Base-by-base conservation (phyloP, 37 sponge, comb jelly and placozoan genomes). In the Aplysina aerophoba region DNA sequence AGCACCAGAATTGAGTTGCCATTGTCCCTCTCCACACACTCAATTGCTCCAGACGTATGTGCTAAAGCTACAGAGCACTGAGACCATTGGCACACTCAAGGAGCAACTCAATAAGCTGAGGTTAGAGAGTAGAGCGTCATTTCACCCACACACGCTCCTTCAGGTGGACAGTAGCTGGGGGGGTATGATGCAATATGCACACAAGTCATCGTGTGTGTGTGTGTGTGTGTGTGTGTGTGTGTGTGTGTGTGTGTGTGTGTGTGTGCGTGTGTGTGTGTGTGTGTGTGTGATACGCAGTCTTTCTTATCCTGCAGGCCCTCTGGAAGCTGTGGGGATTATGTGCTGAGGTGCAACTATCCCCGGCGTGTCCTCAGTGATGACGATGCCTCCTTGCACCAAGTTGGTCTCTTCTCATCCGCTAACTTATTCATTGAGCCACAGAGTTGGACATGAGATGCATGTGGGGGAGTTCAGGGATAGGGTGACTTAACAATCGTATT, bases 61-160 rank as follows among this genome's bases (percentile, higher is more conserved):
- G 15, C 63, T 96, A 19, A 93, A 93, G 50, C 87, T 96, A 82
- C 83, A 59, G 28, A 81, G 84, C 74, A 62, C 57, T 50, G 87
- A 86, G 38, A 96, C 90, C 4, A 85, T 96, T 39, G 86, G 84
- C 19, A 89, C 88, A 40, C 84, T 96, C 30, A 86, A 89, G 60
- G 17, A 81, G 14, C 83, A 85, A 58, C 79, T 95, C 4, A 55
- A 86, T 44, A 73, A 77, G 44, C 83, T 87, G 57, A 95, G 91
- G 90, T 90, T n/a, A n/a, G n/a, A n/a, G n/a, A n/a, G n/a, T n/a
- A n/a, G 19, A 41, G 78, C 1, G 39, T 2, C 36, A 12, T 53
- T 59, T 25, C 50, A 44, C 3, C 50, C 50, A 44, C 50, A 44
- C 50, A 44, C 50, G 8, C 50, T n/a, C n/a, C n/a, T n/a, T n/a